Evolutionary conservation across 1,140 invertebrate species (phyloP), one percentile per base, ranked within the genome.

Genomic region (Aphelenchoides besseyi): DNA sequence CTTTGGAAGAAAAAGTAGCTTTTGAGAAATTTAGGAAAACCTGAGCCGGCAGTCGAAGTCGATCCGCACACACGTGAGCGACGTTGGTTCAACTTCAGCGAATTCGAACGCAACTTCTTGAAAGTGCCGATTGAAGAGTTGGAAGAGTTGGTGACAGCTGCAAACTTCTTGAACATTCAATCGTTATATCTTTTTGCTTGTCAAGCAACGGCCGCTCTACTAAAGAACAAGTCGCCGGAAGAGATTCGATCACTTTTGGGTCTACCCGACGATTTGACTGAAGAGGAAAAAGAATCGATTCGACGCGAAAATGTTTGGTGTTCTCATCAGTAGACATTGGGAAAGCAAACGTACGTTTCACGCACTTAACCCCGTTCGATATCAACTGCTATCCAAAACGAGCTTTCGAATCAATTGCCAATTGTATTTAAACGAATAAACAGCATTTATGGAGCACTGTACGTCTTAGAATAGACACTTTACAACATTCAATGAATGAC

Each of bases 171-270:
- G 16, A 59, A 76, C 48, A 68, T 76, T 29, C 28, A 29, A 18
- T 80, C 74, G 16, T 55, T 76, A 18, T 76, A 80, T 57, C n/a
- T 76, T 16, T 76, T 26, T 32, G 41, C 59, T 0, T 80, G 78
- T 33, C 78, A 76, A 41, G 35, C 53, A 8, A 54, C 67, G 28
- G 74, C 74, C 36, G 36, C 32, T 9, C 32, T 72, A 28, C 33
- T 76, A 28, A 75, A 76, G 41, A 62, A 61, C 16, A 74, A 77
- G 62, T 57, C 75, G 9, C 57, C 77, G 8, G 78, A 75, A 12
- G 73, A 79, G 28, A 57, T 76, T n/a, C 76, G 74, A 9, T 71
- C 36, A 23, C 33, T 77, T 29, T 68, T 80, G 9, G 74, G 73
- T 12, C 37, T 76, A 23, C 48, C 36, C 2, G 77, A 76, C 62